These are phyloP conservation scores for Mycteria americana DNA, from an alignment of 2,797 vertebrate genomes.

Conservation along the genomic window DNA sequence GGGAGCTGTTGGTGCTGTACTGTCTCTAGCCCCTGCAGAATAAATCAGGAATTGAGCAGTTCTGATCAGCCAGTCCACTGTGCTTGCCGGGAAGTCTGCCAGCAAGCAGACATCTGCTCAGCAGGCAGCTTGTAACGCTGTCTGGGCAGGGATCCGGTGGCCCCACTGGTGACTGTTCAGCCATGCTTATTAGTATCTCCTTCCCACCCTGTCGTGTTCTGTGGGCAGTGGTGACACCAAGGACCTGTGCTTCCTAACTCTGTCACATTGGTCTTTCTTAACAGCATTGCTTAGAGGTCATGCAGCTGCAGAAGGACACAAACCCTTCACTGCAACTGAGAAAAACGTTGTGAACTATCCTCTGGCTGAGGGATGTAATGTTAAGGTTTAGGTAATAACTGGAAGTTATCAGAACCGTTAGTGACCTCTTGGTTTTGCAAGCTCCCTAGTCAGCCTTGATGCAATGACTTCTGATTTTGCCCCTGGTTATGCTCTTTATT, in stretches of 20 bases:
- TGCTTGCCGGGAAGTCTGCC: neutral
- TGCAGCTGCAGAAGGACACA: neutral
- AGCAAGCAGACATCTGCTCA: neutral
- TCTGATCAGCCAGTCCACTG: neutral
- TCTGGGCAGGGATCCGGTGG: neutral
- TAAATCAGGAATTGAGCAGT: neutral
- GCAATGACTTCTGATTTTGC: neutral
- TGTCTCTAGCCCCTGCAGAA: neutral
- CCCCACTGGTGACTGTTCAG: neutral
- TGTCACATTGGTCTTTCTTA: neutral
- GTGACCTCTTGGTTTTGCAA: neutral
- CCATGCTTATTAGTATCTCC: neutral
- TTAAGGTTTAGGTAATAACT: neutral
- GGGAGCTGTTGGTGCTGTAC: rapidly evolving
- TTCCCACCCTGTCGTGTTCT: too few species aligned
- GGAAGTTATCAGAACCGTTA: neutral
- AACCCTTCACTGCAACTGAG: neutral
- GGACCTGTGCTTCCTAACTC: neutral
- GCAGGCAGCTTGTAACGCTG: neutral
- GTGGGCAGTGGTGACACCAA: neutral
- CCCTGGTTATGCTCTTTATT: neutral
- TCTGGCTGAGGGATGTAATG: neutral
- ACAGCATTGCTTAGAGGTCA: neutral
- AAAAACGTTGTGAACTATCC: neutral
- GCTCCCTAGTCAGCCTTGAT: neutral